Base-by-base conservation (phyloP, 2,113 vertebrate genomes). In the Vombatus ursinus region DNA sequence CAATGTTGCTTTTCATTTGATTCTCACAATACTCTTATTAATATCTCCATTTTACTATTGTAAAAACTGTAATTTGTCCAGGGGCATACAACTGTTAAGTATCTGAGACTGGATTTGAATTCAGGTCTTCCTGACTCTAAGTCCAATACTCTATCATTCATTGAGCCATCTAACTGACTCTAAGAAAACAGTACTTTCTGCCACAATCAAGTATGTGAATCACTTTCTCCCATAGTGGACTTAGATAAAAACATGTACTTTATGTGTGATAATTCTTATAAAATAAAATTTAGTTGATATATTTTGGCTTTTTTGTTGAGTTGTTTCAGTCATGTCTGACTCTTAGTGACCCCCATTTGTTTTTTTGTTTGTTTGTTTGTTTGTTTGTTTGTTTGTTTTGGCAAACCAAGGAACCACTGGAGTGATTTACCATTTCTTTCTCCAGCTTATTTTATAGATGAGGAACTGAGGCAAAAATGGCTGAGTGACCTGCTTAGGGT, bases 401-500 rank as follows among this genome's bases (percentile, higher is more conserved):
- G 28, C 10, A 61, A 57, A 57, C 9, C 25, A 57, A 31, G 54
- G 31, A 57, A 11, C 2, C 9, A 28, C 54, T 57, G 9, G 26
- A 28, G 28, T 12, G 10, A 11, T 31, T 61, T 61, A 8, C 10
- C 57, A 31, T 31, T 61, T 61, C 28, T 9, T 61, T 61, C 28
- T 61, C 28, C 57, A 61, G 3, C 28, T 61, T 28, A 61, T 12
- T 61, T 61, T 31, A 61, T 8, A 61, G 57, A 57, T 57, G 7
- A 61, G 10, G 93, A 92, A 94, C 49, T 57, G 47, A 96, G 51
- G 25, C 92, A 12, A 90, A 94, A 91, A 49, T 91, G 9, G 3
- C 57, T 90, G 49, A 93, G 44, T 53, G n/a, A 93, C 25, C 96
- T 93, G 53, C 47, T 53, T 93, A 89, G 90, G 37, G 16, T 77